phyloP scores from a whole-genome alignment of 2,797 vertebrate species.

The Trematomus bernacchii region DNA sequence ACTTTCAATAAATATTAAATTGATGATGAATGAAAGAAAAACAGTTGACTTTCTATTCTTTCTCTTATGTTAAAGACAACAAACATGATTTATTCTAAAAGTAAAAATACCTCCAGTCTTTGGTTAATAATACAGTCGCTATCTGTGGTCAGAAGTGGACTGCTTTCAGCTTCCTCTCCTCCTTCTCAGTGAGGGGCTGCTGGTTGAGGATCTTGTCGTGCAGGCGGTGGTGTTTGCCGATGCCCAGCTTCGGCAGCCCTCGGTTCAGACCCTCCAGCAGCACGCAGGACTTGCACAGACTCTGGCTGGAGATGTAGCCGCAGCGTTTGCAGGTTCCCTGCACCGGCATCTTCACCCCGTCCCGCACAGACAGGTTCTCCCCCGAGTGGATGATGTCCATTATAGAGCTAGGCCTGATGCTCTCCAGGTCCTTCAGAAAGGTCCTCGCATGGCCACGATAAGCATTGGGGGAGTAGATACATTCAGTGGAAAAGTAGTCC shows the following conservation, averaged over 20 bases:
- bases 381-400: conserved; percentile 93
- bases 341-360: conserved; percentile 85
- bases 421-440: conserved; percentile 90
- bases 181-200: conserved; percentile 80
- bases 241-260: conserved; percentile 90
- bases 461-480: conserved; percentile 93
- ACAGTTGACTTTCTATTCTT: not conserved
- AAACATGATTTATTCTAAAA: conserved; percentile 4
- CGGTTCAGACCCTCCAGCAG: conserved; percentile 91
- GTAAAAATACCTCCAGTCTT: not conserved
- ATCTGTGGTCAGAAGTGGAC: conserved; percentile 78
- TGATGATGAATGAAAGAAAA: conserved; percentile 11
- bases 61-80: not conserved
- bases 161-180: conserved; percentile 82
- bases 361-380: conserved; percentile 88
- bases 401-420: conserved; percentile 87
- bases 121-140: not conserved
- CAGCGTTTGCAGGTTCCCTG: conserved; percentile 89
- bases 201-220: conserved; percentile 84
- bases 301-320: conserved; percentile 92
- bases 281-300: conserved; percentile 91
- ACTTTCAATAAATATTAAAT: conserved; percentile 16
- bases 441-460: conserved; percentile 90
- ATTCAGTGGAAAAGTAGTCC: conserved; percentile 94
- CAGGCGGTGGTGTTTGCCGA: conserved; percentile 90